Conservation (phyloP, 2,113 vertebrate genomes). For the Xerus inauris region DNA sequence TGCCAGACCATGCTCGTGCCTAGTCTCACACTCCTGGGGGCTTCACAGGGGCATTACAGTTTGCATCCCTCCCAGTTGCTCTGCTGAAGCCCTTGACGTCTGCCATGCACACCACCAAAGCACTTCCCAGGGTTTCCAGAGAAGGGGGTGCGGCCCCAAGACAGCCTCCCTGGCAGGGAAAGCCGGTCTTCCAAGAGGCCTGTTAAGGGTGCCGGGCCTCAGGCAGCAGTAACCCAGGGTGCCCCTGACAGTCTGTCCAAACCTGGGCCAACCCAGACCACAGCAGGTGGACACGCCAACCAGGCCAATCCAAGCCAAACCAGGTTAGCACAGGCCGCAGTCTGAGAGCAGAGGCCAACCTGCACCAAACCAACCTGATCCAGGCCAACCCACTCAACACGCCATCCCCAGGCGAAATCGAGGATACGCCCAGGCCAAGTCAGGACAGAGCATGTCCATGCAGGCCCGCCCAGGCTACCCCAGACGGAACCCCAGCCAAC, state of each 20-base stretch:
- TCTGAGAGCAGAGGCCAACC: background rate
- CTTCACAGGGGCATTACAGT: background rate
- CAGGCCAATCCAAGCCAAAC: background rate
- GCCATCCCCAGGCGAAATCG: too few relatives aligned
- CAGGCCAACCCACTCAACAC: background rate
- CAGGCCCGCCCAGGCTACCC: background rate
- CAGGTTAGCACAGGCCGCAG: background rate
- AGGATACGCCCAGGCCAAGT: too few relatives aligned
- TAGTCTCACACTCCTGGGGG: fast-evolving
- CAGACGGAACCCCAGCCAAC: background rate
- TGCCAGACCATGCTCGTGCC: fast-evolving
- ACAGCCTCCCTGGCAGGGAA: background rate
- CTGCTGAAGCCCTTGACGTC: background rate
- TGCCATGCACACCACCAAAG: background rate
- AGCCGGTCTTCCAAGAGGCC: background rate
- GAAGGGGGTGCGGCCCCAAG: background rate
- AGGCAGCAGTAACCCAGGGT: background rate
- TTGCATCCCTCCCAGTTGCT: background rate
- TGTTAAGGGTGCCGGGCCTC: background rate
- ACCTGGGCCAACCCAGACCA: background rate
- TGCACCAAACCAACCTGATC: background rate
- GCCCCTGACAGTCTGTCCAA: background rate
- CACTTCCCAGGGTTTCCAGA: background rate
- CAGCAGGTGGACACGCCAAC: background rate
- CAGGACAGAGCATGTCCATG: background rate